These are phyloP conservation scores for Aleiodes sp. DNA, from an alignment of 1,140 invertebrate species.

Conservation along the genomic window DNA sequence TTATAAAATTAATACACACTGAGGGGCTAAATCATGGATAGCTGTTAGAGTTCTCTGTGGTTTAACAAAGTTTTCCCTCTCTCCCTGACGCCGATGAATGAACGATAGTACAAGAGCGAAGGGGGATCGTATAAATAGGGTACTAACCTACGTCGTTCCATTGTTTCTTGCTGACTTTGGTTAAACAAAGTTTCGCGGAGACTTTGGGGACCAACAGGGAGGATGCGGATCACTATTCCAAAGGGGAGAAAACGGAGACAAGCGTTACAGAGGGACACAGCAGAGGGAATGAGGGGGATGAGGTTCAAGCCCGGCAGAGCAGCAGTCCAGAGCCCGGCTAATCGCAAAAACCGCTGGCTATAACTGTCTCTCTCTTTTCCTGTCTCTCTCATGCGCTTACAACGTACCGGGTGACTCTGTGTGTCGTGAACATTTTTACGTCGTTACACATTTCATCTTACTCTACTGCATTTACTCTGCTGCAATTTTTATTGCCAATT, in stretches of 20 bases:
- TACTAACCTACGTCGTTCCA: constrained; percentile 27
- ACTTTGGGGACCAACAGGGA: constrained; percentile 23
- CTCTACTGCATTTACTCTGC: neutral
- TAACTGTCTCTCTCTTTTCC: constrained; percentile 2
- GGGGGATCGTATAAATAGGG: constrained; percentile 58
- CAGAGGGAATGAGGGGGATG: constrained; percentile 18
- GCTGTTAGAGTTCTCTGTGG: neutral
- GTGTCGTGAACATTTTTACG: neutral
- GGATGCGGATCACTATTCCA: neutral
- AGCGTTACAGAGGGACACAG: neutral
- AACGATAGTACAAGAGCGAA: neutral
- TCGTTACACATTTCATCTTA: neutral
- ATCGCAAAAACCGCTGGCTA: constrained; percentile 60
- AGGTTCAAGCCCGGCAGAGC: constrained; percentile 40
- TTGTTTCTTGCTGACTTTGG: constrained; percentile 59
- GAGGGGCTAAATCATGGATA: neutral
- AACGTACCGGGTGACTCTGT: constrained; percentile 50
- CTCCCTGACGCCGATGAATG: neutral
- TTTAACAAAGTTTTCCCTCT: neutral
- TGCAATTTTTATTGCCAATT: neutral
- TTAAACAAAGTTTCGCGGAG: constrained; percentile 61
- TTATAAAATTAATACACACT: neutral
- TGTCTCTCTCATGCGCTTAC: neutral
- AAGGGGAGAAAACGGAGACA: neutral
- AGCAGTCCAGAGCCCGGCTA: constrained; percentile 49